Evolutionary conservation across 2,113 vertebrate genomes (phyloP).

Genomic region (Xyrauchen texanus): DNA sequence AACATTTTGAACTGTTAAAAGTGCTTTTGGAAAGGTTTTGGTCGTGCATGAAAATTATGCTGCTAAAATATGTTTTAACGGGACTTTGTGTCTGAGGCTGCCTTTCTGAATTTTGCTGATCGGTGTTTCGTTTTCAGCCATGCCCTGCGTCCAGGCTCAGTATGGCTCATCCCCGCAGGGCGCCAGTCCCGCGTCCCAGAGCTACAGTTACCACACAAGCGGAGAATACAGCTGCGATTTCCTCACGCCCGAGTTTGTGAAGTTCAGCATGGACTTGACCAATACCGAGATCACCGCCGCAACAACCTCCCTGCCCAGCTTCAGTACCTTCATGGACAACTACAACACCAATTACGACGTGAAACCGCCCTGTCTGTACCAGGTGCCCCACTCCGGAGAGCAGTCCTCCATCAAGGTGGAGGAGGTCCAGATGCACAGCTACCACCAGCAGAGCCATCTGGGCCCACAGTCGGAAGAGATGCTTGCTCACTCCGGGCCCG

Average conservation of each 20-base stretch:
- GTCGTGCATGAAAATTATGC: no score
- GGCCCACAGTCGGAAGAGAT: conserved; percentile 91
- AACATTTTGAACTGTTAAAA: no score
- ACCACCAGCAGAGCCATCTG: conserved; percentile 91
- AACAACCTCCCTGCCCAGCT: conserved; percentile 98
- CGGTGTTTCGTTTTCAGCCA: conserved; percentile 86
- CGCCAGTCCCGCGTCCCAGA: conserved; percentile 99
- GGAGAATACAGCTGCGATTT: conserved; percentile 99
- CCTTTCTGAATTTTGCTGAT: conserved; percentile 60
- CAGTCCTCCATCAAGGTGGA: conserved; percentile 98
- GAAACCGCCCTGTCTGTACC: conserved; percentile 98
- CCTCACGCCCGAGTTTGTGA: conserved; percentile 98
- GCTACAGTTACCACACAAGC: conserved; percentile 97
- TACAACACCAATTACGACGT: conserved; percentile 97
- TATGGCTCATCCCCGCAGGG: conserved; percentile 99
- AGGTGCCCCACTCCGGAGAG: conserved; percentile 93
- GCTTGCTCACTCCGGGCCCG: conserved; percentile 91
- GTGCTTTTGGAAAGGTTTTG: background rate
- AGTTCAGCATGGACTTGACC: conserved; percentile 99
- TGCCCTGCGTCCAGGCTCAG: conserved; percentile 99
- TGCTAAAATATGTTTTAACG: no score
- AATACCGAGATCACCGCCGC: conserved; percentile 99
- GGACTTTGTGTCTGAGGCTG: background rate
- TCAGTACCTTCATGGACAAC: conserved; percentile 99
- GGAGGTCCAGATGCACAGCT: conserved; percentile 97